Base-by-base conservation (phyloP, 2,113 vertebrate species). In the Phaethornis superciliosus region DNA sequence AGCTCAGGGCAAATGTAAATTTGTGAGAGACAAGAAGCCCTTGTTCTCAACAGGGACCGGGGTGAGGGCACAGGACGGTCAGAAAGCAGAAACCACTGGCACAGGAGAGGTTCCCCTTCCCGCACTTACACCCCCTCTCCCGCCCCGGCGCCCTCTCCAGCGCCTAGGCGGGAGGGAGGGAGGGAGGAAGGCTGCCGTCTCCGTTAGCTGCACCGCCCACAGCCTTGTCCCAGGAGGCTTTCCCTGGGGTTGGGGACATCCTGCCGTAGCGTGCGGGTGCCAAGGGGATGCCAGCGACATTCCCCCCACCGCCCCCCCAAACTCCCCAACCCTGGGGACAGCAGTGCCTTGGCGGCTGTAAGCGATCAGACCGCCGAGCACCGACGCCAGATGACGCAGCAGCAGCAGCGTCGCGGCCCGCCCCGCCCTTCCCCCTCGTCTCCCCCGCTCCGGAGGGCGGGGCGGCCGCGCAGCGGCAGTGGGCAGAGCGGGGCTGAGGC, bases 211-310 rank as follows among this genome's bases (percentile, higher is more conserved):
- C 75, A 22, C 33, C 0, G 62, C 54, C 24, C 26, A 14, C 16
- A 14, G 8, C 22, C 15, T 10, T 12, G 8, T 20, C 27, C 8
- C 4, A 5, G 4, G 7, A 4, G 30, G 7, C 7, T 0, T 9
- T 7, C 32, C 18, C 74, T 0, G 22, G 6, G 3, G 37, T 11
- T 3, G 24, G 9, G 0, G 8, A 5, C 27, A 5, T 0, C 14
- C 13, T 3, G 18, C 19, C 19, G 16, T 15, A 17, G 44, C 44
- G 16, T 13, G 44, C 44, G 15, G 44, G 44, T 46, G 44, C 44
- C 44, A 15, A 46, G 44, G 44, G 18, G 18, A 46, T 6, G 44
- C 16, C 49, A 22, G 11, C 22, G 49, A 22, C 20, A 4, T 22
- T 49, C 19, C 49, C 40, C 40, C 40, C 40, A 12, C 40, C 40